Conservation (phyloP, 2,888 invertebrate species). For the Rhamphomyia laevipes region DNA sequence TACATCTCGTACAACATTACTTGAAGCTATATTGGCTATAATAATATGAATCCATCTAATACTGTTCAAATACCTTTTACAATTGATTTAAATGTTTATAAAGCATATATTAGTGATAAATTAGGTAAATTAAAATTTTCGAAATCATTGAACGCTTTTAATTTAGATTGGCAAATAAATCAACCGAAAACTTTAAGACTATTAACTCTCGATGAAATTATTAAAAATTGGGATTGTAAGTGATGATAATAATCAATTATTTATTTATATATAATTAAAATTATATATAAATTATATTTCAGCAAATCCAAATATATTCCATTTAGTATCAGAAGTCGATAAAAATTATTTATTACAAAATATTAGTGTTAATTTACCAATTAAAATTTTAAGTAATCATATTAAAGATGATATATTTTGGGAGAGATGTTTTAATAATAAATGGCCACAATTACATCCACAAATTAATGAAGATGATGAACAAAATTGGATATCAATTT, state of each 20-base stretch:
- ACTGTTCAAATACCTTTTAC: constrained; percentile 24
- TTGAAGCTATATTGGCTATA: too few relatives aligned
- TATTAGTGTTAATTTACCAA: constrained; percentile 29
- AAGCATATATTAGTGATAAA: constrained; percentile 26
- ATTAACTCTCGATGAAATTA: constrained; percentile 30
- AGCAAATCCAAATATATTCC: background rate
- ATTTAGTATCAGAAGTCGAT: constrained; percentile 21
- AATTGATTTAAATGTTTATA: constrained; percentile 31
- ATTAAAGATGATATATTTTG: constrained; percentile 35
- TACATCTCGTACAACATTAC: too few relatives aligned
- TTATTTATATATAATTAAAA: background rate
- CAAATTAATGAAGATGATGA: constrained; percentile 11
- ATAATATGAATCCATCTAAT: too few relatives aligned
- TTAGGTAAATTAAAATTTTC: background rate
- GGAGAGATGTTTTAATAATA: constrained; percentile 29
- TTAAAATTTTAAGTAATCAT: constrained; percentile 28
- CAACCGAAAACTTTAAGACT: constrained; percentile 29
- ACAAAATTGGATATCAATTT: constrained; percentile 33
- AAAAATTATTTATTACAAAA: constrained; percentile 33
- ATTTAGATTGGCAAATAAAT: constrained; percentile 20
- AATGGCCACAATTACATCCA: constrained; percentile 26
- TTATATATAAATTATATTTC: background rate
- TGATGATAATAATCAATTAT: background rate
- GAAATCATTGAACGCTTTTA: constrained; percentile 10
- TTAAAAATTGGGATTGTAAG: constrained; percentile 33